Evolutionary conservation across 2,113 vertebrate species (phyloP).

Genomic region (Casuarius casuarius): DNA sequence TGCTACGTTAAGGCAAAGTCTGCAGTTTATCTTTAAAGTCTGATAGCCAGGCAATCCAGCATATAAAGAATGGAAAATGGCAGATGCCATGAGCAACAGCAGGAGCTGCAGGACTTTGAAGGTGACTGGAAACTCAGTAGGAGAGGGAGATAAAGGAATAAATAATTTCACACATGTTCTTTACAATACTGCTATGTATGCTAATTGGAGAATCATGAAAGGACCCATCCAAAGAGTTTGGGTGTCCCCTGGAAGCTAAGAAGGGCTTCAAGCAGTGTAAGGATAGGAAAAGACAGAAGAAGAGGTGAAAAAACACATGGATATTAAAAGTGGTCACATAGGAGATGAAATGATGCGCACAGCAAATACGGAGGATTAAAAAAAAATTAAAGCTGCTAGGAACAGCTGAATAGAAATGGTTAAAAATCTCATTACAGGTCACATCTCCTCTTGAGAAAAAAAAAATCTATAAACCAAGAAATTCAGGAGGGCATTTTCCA

Average conservation of each 20-base stretch:
- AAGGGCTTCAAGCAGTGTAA: background rate
- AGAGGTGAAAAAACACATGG: fast-evolving
- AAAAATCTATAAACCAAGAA: background rate
- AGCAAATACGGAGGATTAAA: background rate
- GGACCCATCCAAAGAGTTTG: background rate
- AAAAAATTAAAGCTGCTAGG: background rate
- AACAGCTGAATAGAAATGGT: background rate
- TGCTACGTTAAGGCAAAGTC: background rate
- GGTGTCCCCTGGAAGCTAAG: background rate
- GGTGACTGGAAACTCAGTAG: background rate
- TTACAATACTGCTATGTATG: background rate
- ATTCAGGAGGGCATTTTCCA: background rate
- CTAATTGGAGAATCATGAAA: background rate
- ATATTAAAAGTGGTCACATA: background rate
- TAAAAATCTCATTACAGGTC: background rate
- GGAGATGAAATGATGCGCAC: background rate
- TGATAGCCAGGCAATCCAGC: background rate
- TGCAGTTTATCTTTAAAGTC: background rate
- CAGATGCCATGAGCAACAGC: background rate
- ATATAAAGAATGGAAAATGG: background rate
- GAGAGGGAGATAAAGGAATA: background rate
- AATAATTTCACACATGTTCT: background rate
- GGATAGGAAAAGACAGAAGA: background rate
- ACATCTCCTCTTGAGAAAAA: background rate
- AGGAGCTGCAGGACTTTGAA: background rate